These are phyloP conservation scores for Chromoteleia sp. DNA, from an alignment of 2,888 invertebrate genomes.

Conservation along the genomic window DNA sequence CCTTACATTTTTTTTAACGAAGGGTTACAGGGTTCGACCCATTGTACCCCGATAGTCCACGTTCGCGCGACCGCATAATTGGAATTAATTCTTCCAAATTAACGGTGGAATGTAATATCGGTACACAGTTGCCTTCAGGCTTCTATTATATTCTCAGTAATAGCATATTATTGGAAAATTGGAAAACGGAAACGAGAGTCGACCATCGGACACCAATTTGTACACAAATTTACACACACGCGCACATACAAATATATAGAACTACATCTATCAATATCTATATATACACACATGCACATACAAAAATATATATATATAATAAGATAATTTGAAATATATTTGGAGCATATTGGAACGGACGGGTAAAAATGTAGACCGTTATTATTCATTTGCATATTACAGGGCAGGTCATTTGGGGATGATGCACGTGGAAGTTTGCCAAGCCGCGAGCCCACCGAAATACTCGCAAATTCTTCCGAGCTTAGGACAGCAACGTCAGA, in stretches of 20 bases:
- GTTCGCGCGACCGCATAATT: background rate
- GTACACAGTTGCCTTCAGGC: background rate
- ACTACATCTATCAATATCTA: background rate
- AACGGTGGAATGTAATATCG: background rate
- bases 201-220: background rate
- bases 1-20: no score
- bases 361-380: conserved; percentile 70
- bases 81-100: conserved; percentile 7
- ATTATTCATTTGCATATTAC: conserved; percentile 79
- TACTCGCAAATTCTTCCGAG: conserved; percentile 66
- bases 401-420: conserved; percentile 70
- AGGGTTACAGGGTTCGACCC: background rate
- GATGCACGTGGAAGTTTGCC: conserved; percentile 77
- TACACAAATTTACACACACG: background rate
- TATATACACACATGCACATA: background rate
- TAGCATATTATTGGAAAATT: conserved; percentile 9
- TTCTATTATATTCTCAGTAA: conserved; percentile 16
- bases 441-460: conserved; percentile 73
- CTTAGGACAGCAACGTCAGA: conserved; percentile 45
- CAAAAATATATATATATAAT: background rate
- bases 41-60: background rate
- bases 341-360: conserved; percentile 31
- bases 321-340: conserved; percentile 27
- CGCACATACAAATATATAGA: background rate
- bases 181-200: background rate